Conservation (phyloP, 2,888 invertebrate genomes). For the Tromatobia lineatoria region DNA sequence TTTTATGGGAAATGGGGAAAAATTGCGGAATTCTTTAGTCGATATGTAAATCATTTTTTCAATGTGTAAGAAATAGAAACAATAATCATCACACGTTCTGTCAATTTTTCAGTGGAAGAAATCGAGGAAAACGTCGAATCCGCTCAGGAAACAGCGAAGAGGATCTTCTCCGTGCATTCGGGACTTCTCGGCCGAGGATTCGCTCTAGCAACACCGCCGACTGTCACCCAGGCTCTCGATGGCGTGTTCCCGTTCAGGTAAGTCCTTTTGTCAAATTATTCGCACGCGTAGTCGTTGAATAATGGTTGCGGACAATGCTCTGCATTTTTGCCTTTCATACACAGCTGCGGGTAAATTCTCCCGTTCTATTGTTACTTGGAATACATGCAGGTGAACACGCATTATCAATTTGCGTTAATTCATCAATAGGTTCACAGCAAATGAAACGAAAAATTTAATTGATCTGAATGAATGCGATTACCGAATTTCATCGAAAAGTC, state of each 20-base stretch:
- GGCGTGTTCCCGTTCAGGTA: constrained; percentile 94
- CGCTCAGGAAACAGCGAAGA: constrained; percentile 88
- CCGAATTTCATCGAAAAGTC: neutral
- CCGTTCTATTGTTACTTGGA: neutral
- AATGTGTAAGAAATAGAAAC: neutral
- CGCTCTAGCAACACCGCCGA: constrained; percentile 94
- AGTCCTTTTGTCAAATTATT: constrained; percentile 82
- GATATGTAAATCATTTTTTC: neutral
- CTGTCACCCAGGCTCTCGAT: constrained; percentile 95
- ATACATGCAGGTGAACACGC: neutral
- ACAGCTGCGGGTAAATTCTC: neutral
- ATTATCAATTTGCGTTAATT: neutral
- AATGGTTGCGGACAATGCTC: neutral
- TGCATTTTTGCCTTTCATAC: neutral
- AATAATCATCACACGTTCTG: neutral
- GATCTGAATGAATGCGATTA: neutral
- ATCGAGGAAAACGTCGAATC: constrained; percentile 90
- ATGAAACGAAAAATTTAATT: neutral
- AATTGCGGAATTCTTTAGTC: too few relatives aligned
- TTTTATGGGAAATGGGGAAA: too few relatives aligned
- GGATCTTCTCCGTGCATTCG: constrained; percentile 88
- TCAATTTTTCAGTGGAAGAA: constrained; percentile 87
- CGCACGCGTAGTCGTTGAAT: constrained; percentile 26
- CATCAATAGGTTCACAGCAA: neutral
- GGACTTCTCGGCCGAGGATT: constrained; percentile 95